Evolutionary conservation across 2,113 vertebrate genomes (phyloP), one percentile per base, ranked within the genome.

Genomic region (Coryphaenoides rupestris): DNA sequence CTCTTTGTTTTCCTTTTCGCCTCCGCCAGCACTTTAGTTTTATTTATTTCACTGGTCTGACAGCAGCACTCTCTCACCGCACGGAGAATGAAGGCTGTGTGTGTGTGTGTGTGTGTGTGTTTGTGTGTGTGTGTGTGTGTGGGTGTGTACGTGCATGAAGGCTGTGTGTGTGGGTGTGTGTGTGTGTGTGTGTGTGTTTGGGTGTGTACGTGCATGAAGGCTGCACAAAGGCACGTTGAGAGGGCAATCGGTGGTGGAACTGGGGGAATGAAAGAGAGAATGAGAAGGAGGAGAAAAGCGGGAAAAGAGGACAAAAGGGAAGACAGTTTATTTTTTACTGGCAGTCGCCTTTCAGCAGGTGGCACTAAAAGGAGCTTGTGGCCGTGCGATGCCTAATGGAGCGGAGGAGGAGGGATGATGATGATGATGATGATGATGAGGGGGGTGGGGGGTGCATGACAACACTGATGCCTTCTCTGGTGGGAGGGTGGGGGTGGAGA

Each of bases 401-500:
- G 67, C 55, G 62, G 69, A 72, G 14, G 15, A 71, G 62, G 67
- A 63, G 23, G 74, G 70, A 72, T 80, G 77, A 83, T 82, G 79
- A n/a, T n/a, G n/a, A n/a, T n/a, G n/a, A n/a, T n/a, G n/a, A n/a
- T n/a, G n/a, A n/a, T n/a, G n/a, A n/a, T n/a, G n/a, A n/a, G n/a
- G n/a, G n/a, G n/a, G n/a, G n/a, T n/a, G n/a, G n/a, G n/a, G n/a
- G n/a, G n/a, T n/a, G n/a, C n/a, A n/a, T n/a, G n/a, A n/a, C n/a
- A n/a, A n/a, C n/a, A n/a, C n/a, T n/a, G n/a, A n/a, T n/a, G n/a
- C n/a, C n/a, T n/a, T n/a, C n/a, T n/a, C n/a, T n/a, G n/a, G n/a
- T n/a, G n/a, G n/a, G n/a, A n/a, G n/a, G n/a, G n/a, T n/a, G n/a
- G n/a, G n/a, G n/a, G n/a, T n/a, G n/a, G n/a, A n/a, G n/a, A n/a